Conservation (phyloP, 2,888 invertebrate genomes). For the Hirtodrosophila histrioides region DNA sequence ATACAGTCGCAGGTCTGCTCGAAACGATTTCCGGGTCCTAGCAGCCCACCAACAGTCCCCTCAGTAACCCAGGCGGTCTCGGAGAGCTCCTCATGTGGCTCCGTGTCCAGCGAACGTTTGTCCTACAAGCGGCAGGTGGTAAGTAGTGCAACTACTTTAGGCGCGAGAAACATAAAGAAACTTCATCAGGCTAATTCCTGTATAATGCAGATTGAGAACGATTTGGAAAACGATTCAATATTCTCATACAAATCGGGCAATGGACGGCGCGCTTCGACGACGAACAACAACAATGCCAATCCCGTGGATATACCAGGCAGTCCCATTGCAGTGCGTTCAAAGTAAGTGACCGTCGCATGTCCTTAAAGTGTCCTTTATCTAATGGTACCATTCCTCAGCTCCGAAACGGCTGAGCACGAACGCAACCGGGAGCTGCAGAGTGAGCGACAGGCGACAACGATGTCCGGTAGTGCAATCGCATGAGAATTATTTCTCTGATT, state of each 20-base stretch:
- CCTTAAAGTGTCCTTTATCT: too few species aligned
- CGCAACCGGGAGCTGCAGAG: slow-evolving; percentile 83
- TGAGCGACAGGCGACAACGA: slow-evolving; percentile 84
- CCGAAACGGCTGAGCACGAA: slow-evolving; percentile 84
- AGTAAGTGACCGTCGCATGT: slow-evolving; percentile 67
- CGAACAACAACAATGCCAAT: slow-evolving; percentile 84
- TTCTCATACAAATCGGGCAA: slow-evolving; percentile 84
- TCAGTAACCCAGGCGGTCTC: slow-evolving; percentile 85
- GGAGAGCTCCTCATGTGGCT: slow-evolving; percentile 85
- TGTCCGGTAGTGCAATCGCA: slow-evolving; percentile 85
- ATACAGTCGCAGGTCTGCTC: slow-evolving; percentile 93
- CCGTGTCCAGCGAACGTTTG: slow-evolving; percentile 84
- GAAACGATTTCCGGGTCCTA: slow-evolving; percentile 85
- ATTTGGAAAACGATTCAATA: slow-evolving; percentile 83
- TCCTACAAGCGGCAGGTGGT: slow-evolving; percentile 84
- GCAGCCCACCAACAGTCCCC: slow-evolving; percentile 83
- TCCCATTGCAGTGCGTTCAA: slow-evolving; percentile 84
- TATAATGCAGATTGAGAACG: slow-evolving; percentile 82
- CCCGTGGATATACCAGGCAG: slow-evolving; percentile 82
- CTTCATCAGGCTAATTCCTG: background rate
- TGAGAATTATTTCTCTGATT: slow-evolving; percentile 85
- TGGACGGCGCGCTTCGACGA: slow-evolving; percentile 83
- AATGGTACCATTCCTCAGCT: slow-evolving; percentile 56
- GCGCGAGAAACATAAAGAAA: background rate
- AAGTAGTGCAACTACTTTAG: slow-evolving; percentile 7